Evolutionary conservation across 2,888 invertebrate genomes (phyloP), one percentile per base, ranked within the genome.

Genomic region (Cosmorhoe ocellata): DNA sequence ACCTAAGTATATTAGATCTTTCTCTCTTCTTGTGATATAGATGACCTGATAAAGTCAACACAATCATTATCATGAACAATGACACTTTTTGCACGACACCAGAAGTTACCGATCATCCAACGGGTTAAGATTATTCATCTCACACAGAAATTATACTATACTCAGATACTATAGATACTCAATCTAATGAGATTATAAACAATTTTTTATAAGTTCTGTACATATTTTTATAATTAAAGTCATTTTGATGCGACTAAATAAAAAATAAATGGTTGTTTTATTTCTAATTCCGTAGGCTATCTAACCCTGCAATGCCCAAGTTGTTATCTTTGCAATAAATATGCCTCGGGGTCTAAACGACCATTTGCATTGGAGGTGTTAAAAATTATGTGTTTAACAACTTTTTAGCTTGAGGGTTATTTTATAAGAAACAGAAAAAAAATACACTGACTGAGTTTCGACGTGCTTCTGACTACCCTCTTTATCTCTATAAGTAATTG

Each of bases 271-370:
- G 36, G 42, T 11, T 39, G 33, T 38, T 50, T 69, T 71, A 67
- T 71, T 70, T 70, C 70, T 69, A 71, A 68, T 63, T 56, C 69
- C 67, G 59, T 61, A 65, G 68, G 68, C 67, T 59, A 68, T 72
- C 71, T 74, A 75, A 76, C 72, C 74, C 72, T 71, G 64, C 63
- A 71, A 67, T 67, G 64, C 27, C 5, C 28, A 27, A 46, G 41
- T 22, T 41, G 46, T 12, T 48, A 51, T 31, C 40, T 48, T 28
- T 13, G 48, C 70, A 69, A 69, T 67, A 63, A 66, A 71, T 66
- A 63, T 51, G 59, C 68, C 61, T 32, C 46, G 39, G 67, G 76
- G 71, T 53, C 52, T 47, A 64, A 76, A 74, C 69, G 72, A 70
- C 61, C 66, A 47, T 33, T n/a, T 48, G 50, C 56, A 57, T 37